Evolutionary conservation across 2,888 invertebrate genomes (phyloP).

Genomic region (Enoplolaimus lenunculus): DNA sequence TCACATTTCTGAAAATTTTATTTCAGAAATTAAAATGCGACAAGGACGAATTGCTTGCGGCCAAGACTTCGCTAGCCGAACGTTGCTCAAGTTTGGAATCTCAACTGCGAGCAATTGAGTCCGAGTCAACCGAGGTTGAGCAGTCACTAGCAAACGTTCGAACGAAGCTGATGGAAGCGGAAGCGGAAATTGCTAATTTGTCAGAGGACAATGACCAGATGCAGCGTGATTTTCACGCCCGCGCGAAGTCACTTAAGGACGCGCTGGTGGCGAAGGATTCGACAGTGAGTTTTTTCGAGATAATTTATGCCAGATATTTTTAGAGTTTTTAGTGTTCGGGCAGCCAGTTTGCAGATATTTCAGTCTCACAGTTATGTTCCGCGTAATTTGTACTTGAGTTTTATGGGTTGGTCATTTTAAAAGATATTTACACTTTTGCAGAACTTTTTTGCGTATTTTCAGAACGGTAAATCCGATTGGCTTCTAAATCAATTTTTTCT

Average conservation of each 20-base stretch:
- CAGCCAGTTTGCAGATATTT: too few relatives aligned
- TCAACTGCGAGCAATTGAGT: neutral
- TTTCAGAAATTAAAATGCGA: neutral
- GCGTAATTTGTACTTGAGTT: too few relatives aligned
- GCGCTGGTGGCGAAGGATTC: neutral
- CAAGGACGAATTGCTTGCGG: neutral
- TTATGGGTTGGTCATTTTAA: too few relatives aligned
- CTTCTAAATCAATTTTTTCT: too few relatives aligned
- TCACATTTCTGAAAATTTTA: too few relatives aligned
- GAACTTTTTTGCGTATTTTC: too few relatives aligned
- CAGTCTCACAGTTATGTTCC: too few relatives aligned
- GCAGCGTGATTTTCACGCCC: neutral
- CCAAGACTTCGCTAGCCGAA: neutral
- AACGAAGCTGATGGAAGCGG: neutral
- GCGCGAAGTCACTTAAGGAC: neutral
- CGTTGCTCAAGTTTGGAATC: neutral
- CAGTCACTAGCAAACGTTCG: neutral
- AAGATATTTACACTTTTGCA: too few relatives aligned
- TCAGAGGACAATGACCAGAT: neutral
- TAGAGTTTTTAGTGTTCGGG: too few relatives aligned
- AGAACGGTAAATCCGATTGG: too few relatives aligned
- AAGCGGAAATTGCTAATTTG: neutral
- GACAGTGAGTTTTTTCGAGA: too few relatives aligned
- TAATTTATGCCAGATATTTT: too few relatives aligned
- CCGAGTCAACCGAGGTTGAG: neutral